Evolutionary conservation across 2,888 invertebrate genomes (phyloP).

Genomic region (Cheiracanthium punctorium): DNA sequence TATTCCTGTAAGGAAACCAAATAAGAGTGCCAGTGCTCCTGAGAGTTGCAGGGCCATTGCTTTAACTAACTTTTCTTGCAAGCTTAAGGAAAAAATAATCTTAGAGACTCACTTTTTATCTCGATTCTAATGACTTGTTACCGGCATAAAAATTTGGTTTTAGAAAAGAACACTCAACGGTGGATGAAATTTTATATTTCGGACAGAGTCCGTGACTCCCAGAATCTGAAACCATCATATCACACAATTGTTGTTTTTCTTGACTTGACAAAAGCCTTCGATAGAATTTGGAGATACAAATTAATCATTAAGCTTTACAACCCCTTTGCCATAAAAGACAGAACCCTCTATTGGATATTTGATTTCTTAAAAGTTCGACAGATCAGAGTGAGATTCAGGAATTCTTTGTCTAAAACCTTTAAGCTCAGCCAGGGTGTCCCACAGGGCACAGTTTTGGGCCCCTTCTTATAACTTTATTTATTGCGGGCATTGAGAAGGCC

Average conservation of each 20-base stretch:
- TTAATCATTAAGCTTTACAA: slow-evolving; percentile 3
- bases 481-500: background rate
- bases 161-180: no score
- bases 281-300: background rate
- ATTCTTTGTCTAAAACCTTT: background rate
- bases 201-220: no score
- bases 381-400: background rate
- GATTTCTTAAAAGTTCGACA: background rate
- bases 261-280: background rate
- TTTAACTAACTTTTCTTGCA: no score
- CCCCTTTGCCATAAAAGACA: background rate
- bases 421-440: background rate
- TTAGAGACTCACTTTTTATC: no score
- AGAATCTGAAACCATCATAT: background rate
- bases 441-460: slow-evolving; percentile 4
- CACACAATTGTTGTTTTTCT: background rate
- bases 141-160: no score
- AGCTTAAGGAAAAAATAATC: no score
- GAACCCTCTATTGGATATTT: background rate
- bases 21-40: no score
- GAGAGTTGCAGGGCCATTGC: no score
- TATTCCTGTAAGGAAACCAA: no score
- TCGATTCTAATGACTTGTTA: no score
- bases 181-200: no score
- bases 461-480: background rate